Percentiles rank a stretch among this genome's conserved stretches.
Evolutionary conservation across 2,888 invertebrate species (phyloP).

Genomic region (Nephrotoma appendiculata): DNA sequence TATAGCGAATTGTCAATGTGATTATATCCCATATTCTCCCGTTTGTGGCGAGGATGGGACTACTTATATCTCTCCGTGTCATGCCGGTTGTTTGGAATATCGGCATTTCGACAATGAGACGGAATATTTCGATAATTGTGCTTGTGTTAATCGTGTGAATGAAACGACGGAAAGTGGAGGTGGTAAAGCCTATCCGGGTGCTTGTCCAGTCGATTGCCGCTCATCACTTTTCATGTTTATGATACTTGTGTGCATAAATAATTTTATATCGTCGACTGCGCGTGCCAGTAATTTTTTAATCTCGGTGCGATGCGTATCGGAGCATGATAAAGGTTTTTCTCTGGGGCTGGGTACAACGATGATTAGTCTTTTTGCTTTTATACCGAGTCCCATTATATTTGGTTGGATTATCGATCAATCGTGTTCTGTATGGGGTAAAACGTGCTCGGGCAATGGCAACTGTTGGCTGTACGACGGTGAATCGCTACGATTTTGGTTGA

Average conservation of each 20-base stretch:
- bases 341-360: slow-evolving; percentile 55
- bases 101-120: slow-evolving; percentile 33
- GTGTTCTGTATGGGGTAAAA: slow-evolving; percentile 62
- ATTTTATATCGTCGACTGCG: slow-evolving; percentile 44
- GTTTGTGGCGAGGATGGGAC: slow-evolving; percentile 50
- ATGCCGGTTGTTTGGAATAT: slow-evolving; percentile 50
- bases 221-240: slow-evolving; percentile 39
- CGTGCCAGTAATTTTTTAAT: slow-evolving; percentile 47
- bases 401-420: slow-evolving; percentile 49
- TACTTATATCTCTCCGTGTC: slow-evolving; percentile 65
- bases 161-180: slow-evolving; percentile 10
- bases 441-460: slow-evolving; percentile 52
- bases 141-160: neutral
- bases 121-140: neutral
- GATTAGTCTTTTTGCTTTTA: slow-evolving; percentile 54
- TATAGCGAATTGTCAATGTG: slow-evolving; percentile 50
- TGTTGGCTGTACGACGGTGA: slow-evolving; percentile 61
- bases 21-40: slow-evolving; percentile 56
- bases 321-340: slow-evolving; percentile 55
- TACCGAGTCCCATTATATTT: slow-evolving; percentile 63
- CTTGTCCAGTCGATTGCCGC: slow-evolving; percentile 43
- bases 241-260: slow-evolving; percentile 40
- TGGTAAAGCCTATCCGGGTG: slow-evolving; percentile 36
- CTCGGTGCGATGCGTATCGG: slow-evolving; percentile 49
- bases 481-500: slow-evolving; percentile 44